A percentile compares a stretch with the other conserved stretches of the same genome.
Conservation (phyloP, 2,113 vertebrate genomes). For the Rafetus swinhoei region DNA sequence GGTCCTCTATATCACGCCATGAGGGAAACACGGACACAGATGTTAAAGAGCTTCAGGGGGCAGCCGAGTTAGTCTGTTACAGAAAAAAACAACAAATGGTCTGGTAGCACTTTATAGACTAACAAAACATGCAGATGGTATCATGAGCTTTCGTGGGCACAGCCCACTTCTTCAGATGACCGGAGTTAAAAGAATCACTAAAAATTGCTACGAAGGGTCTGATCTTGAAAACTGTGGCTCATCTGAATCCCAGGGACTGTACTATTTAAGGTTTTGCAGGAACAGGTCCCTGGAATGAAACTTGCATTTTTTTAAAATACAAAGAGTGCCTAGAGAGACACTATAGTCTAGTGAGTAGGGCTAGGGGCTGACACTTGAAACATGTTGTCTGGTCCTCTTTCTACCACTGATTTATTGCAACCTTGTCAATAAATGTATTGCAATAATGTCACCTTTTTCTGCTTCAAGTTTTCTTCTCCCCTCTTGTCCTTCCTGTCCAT, state of each 20-base stretch:
- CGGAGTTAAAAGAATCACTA: background rate
- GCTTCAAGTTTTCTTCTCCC: background rate
- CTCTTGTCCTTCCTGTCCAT: background rate
- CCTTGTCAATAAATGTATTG: background rate
- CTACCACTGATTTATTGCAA: background rate
- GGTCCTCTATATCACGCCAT: background rate
- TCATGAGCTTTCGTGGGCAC: no score
- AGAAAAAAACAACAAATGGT: no score
- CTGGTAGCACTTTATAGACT: no score
- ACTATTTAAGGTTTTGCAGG: background rate
- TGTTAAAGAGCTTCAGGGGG: background rate
- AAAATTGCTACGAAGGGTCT: background rate
- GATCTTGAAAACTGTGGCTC: background rate
- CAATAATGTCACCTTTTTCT: background rate
- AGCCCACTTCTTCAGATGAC: no score
- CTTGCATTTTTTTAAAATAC: background rate
- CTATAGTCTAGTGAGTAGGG: background rate
- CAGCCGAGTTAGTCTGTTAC: no score
- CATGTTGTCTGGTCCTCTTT: background rate
- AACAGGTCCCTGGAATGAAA: rapidly evolving
- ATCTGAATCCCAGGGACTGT: background rate
- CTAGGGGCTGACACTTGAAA: background rate
- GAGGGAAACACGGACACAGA: rapidly evolving
- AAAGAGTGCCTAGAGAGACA: background rate
- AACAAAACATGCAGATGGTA: no score